Evolutionary conservation across 2,888 invertebrate genomes (phyloP), one percentile per base, ranked within the genome.

Genomic region (Meiosimyza platycephala): DNA sequence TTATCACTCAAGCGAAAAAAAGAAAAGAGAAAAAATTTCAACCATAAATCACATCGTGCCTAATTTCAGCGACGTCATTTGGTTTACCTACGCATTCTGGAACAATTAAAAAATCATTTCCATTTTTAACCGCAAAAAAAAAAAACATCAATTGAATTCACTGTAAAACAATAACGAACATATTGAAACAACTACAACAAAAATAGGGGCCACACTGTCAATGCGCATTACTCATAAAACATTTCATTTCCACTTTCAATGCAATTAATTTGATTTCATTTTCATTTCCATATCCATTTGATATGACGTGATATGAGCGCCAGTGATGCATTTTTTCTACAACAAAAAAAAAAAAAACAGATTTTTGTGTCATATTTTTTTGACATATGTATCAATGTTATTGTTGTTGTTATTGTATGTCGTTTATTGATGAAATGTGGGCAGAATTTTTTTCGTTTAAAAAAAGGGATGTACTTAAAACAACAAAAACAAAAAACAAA

Each of bases 301-400:
- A 57, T 16, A 22, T 18, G 57, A 57, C 18, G 28, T 57, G 57
- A 18, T 57, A 28, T 18, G 22, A 57, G 63, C 22, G 22, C 11
- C 67, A 57, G 67, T 7, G 57, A 28, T 47, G 59, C 52, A 13
- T 63, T 63, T 51, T 40, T 33, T 18, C n/a, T 51, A 28, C 54
- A 47, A n/a, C n/a, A n/a, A 1, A 40, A 40, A 40, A 40, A 40
- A 40, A 40, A 40, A 40, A 9, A 9, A 40, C 40, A 40, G 40
- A 40, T 63, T 40, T n/a, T 6, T 28, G 16, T 70, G 70, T 63
- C 70, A 70, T 54, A 52, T 70, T 60, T 52, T n/a, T 70, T 63
- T 70, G 70, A 70, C 70, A 70, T 62, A 22, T 69, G 60, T 59
- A 69, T 62, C 62, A 60, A 60, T 69, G 48, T 48, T 59, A 48